Conservation (phyloP, 1,140 invertebrate species). For the Andricus grossulariae region DNA sequence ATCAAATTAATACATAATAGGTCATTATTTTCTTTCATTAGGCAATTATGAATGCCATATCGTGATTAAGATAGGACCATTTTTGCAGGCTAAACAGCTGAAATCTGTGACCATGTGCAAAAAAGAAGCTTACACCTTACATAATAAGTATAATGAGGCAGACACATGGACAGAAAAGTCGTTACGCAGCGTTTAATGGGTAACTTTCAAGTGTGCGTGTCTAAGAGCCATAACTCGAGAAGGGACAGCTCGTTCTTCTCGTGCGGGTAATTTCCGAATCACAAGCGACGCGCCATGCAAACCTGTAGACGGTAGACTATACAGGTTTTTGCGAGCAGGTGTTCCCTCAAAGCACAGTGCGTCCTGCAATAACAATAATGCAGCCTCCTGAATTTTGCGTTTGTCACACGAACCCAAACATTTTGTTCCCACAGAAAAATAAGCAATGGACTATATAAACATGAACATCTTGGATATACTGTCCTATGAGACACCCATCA, state of each 20-base stretch:
- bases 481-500: too few species aligned
- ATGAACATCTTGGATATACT: too few species aligned
- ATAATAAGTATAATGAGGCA: conserved; percentile 9
- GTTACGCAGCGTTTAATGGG: not conserved
- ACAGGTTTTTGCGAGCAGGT: conserved; percentile 30
- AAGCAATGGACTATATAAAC: too few species aligned
- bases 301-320: not conserved
- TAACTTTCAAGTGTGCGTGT: conserved; percentile 19
- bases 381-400: not conserved
- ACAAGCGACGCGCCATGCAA: conserved; percentile 15
- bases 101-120: too few species aligned
- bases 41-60: too few species aligned
- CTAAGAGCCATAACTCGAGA: conserved; percentile 21
- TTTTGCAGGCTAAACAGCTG: too few species aligned
- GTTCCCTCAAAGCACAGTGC: conserved; percentile 7
- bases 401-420: not conserved
- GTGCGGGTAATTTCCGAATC: conserved; percentile 27
- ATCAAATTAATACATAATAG: too few species aligned
- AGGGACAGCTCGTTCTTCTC: conserved; percentile 16
- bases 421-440: too few species aligned
- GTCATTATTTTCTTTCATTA: too few species aligned
- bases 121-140: too few species aligned
- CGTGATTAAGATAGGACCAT: too few species aligned
- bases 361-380: conserved; percentile 12
- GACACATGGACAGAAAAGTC: not conserved